Percentiles rank a stretch among this genome's conserved stretches.
phyloP scores from a whole-genome alignment of 2,888 invertebrate species.

The Lycaena phlaeas region DNA sequence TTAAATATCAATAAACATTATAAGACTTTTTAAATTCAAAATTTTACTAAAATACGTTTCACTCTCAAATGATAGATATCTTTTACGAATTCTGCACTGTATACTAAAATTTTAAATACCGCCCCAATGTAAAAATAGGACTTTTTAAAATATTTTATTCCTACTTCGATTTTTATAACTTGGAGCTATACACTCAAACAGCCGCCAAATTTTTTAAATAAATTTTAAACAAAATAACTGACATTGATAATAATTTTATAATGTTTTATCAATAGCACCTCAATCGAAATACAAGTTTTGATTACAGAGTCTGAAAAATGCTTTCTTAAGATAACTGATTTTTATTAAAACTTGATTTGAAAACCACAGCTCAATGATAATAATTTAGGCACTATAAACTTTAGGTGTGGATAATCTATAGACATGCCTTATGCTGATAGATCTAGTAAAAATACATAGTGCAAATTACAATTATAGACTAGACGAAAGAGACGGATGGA shows the following conservation, averaged over 20 bases:
- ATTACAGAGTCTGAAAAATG: too few relatives aligned
- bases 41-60: background rate
- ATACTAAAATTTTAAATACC: background rate
- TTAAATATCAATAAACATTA: too few relatives aligned
- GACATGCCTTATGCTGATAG: background rate
- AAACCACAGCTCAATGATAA: background rate
- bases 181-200: slow-evolving; percentile 6
- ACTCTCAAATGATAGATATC: too few relatives aligned
- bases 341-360: too few relatives aligned
- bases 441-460: background rate
- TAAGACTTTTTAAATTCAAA: background rate
- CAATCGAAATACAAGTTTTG: too few relatives aligned
- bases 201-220: slow-evolving; percentile 4
- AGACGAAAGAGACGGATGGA: background rate
- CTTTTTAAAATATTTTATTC: slow-evolving; percentile 1
- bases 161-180: slow-evolving; percentile 3
- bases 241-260: too few relatives aligned
- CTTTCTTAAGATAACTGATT: too few relatives aligned
- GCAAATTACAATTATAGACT: background rate
- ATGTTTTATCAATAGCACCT: too few relatives aligned
- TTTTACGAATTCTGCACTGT: background rate
- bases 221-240: background rate
- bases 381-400: too few relatives aligned
- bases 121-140: slow-evolving; percentile 3
- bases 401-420: too few relatives aligned